Base-by-base conservation (phyloP, 2,888 invertebrate species). In the Hedychridium roseum region DNA sequence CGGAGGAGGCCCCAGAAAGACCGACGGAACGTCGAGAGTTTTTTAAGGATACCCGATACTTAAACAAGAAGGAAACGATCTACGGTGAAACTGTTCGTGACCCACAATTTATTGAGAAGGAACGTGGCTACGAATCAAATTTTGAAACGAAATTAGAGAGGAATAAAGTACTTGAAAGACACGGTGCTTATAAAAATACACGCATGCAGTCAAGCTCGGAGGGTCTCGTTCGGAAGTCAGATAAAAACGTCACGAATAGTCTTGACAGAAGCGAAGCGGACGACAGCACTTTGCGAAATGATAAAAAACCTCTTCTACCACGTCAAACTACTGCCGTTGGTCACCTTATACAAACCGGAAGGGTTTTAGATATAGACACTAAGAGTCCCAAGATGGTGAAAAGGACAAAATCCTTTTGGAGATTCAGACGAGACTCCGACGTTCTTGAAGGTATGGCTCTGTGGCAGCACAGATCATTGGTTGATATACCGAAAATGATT, bases 361-460 rank as follows among this genome's bases (percentile, higher is more conserved):
- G 73, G 4, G 57, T 69, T 12, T 62, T 78, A 66, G 87, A 86
- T 57, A 85, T 86, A 0, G 85, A 88, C 48, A 54, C 66, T 3
- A 76, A 71, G 44, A 74, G 78, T 35, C 80, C 80, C 1, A 80
- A 80, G 39, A 69, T 80, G 63, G 86, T 92, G 0, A 92, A 92
- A 70, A 81, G 92, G 35, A 92, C 91, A 0, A 92, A 92, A 74
- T 91, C 91, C 0, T 90, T 92, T 71, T 92, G 92, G 92, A 88
- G 89, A 68, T 92, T 92, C 66, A 88, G 91, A 15, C 85, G 88
- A 44, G 81, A 81, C 40, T 86, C 85, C 1, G 91, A 92, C 52
- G 90, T 92, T 39, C 81, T 92, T 66, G 91, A 91, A 68, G 92
- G 92, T 0, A 92, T 92, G 92, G 87, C 91, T 0, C 81, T 92